A percentile compares a stretch with the other conserved stretches of the same genome.
phyloP scores from a whole-genome alignment of 2,113 vertebrate species.

The Alethe castanea region DNA sequence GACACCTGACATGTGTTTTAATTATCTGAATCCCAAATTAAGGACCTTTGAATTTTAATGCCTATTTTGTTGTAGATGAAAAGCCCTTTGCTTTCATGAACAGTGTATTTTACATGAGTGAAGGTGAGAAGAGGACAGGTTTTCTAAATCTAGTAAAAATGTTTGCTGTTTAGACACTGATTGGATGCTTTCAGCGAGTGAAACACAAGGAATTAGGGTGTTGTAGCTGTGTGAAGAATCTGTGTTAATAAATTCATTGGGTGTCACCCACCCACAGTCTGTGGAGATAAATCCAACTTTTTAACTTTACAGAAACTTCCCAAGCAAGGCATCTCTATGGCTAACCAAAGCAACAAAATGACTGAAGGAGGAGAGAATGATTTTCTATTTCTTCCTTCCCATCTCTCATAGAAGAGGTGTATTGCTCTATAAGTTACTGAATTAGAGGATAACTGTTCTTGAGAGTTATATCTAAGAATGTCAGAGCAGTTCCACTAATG shows the following conservation, averaged over 20 bases:
- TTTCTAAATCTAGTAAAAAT: neutral
- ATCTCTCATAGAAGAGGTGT: neutral
- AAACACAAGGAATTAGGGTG: neutral
- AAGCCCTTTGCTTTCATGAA: neutral
- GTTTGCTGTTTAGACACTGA: neutral
- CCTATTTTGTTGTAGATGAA: neutral
- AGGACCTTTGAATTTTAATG: neutral
- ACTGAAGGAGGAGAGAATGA: neutral
- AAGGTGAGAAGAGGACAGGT: neutral
- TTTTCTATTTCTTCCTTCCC: neutral
- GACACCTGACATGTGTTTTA: neutral
- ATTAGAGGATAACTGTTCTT: neutral
- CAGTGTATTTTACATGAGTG: neutral
- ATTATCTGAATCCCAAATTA: neutral
- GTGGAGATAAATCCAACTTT: neutral
- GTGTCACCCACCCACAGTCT: neutral
- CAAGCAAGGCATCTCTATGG: neutral
- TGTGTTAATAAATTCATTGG: neutral
- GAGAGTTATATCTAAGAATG: neutral
- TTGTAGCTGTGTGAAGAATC: neutral
- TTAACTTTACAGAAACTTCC: neutral
- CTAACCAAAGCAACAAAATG: neutral
- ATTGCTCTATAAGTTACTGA: neutral
- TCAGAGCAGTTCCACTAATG: slow-evolving; percentile 1
- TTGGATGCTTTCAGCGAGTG: neutral